Evolutionary conservation across 2,113 vertebrate species (phyloP), one percentile per base, ranked within the genome.

Genomic region (Pygathrix nemaeus): DNA sequence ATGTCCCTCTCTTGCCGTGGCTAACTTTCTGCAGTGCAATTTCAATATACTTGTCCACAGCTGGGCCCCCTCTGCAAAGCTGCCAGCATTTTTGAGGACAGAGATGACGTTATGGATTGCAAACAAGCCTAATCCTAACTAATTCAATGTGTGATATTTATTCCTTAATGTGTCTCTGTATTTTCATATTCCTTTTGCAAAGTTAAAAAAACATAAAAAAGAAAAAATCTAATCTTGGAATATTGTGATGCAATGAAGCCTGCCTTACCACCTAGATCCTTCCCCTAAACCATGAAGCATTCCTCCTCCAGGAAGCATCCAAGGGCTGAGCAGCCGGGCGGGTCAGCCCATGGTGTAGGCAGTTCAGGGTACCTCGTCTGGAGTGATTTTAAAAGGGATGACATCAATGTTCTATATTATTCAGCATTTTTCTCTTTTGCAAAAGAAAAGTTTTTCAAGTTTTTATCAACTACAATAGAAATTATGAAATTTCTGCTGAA

Each of bases 401-500:
- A 38, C 55, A 8, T 68, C 68, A 87, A 1, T 64, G 23, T 93
- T 87, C 13, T 90, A 55, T 68, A 61, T 90, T 85, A n/a, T 45
- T 80, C 21, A 91, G 13, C 90, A 82, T 88, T 88, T 93, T 50
- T 88, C 21, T 75, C 23, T 82, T 90, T 61, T 86, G 32, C 9
- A 32, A 20, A 25, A 87, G 27, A 70, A 83, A 68, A 92, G 50
- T 1, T 3, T n/a, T 89, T n/a, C 14, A 93, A 55, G 30, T 32
- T 68, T 80, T 94, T 68, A 48, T 18, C 57, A 80, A 72, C 64
- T 76, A 20, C n/a, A 57, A 16, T 40, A 64, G 72, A 83, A 90
- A 96, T 88, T 72, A n/a, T 40, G 81, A 83, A 68, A 75, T 93
- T 81, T 86, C 93, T 87, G 40, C 12, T 43, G 27, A 73, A 92